Conservation (phyloP, 2,113 vertebrate genomes). For the Redunca redunca region DNA sequence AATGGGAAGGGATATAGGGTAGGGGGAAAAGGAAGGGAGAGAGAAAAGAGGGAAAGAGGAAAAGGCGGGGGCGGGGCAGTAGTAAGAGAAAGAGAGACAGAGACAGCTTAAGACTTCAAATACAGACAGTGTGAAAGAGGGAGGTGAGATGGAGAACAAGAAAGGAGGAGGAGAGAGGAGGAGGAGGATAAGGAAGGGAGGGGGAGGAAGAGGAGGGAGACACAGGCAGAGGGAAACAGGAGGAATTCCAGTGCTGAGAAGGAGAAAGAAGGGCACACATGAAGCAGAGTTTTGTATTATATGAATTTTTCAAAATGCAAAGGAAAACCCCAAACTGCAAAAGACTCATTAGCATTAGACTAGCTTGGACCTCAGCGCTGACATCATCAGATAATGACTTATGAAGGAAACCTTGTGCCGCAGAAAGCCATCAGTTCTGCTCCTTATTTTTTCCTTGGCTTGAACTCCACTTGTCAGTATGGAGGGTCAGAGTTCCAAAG, state of each 20-base stretch:
- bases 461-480: neutral
- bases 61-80: neutral
- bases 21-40: accelerated
- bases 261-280: neutral
- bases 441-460: neutral
- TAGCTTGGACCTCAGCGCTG: neutral
- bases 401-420: neutral
- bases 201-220: neutral
- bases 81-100: neutral
- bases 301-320: neutral
- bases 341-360: neutral
- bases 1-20: neutral
- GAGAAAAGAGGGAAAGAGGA: neutral
- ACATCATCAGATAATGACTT: neutral
- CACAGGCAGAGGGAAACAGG: accelerated
- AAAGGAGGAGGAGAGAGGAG: neutral
- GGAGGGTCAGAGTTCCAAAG: neutral
- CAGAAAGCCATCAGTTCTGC: neutral
- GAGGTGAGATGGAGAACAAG: neutral
- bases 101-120: neutral
- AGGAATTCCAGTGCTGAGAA: neutral
- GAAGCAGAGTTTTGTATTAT: neutral
- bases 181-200: accelerated
- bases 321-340: neutral
- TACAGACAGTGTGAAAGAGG: neutral